Evolutionary conservation across 2,888 invertebrate species (phyloP).

Genomic region (Allygus modestus): DNA sequence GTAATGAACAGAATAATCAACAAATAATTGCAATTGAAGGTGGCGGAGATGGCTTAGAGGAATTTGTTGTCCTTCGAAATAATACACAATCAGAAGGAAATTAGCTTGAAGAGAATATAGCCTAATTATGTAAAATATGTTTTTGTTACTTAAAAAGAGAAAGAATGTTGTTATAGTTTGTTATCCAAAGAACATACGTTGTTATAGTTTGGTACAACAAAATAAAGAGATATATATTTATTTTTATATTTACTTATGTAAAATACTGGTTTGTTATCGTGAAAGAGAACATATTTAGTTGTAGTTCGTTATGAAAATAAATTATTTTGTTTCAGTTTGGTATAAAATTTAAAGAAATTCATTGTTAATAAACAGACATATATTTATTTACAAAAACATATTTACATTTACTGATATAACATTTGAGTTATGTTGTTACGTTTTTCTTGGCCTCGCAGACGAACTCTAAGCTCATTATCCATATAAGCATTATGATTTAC

Average conservation of each 20-base stretch:
- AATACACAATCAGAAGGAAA: constrained; percentile 2
- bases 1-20: constrained; percentile 9
- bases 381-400: constrained; percentile 6
- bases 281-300: constrained; percentile 11
- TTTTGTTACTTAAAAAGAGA: too few species aligned
- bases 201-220: too few species aligned
- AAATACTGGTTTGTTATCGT: constrained; percentile 1
- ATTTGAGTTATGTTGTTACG: constrained; percentile 13
- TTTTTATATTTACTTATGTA: background rate
- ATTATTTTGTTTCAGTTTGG: constrained; percentile 8
- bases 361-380: constrained; percentile 15
- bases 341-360: constrained; percentile 1
- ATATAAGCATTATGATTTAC: constrained; percentile 7
- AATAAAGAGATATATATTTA: too few species aligned
- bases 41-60: constrained; percentile 10
- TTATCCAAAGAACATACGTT: too few species aligned
- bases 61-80: background rate
- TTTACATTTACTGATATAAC: constrained; percentile 6
- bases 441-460: constrained; percentile 18
- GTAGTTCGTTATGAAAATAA: constrained; percentile 18
- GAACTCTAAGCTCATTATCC: constrained; percentile 3
- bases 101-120: too few species aligned
- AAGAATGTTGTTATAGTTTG: too few species aligned
- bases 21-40: constrained; percentile 18
- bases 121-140: too few species aligned